Percentiles rank a stretch among this genome's conserved stretches.
Conservation (phyloP, 2,888 invertebrate species). For the Drosophila nr. perissopoda region DNA sequence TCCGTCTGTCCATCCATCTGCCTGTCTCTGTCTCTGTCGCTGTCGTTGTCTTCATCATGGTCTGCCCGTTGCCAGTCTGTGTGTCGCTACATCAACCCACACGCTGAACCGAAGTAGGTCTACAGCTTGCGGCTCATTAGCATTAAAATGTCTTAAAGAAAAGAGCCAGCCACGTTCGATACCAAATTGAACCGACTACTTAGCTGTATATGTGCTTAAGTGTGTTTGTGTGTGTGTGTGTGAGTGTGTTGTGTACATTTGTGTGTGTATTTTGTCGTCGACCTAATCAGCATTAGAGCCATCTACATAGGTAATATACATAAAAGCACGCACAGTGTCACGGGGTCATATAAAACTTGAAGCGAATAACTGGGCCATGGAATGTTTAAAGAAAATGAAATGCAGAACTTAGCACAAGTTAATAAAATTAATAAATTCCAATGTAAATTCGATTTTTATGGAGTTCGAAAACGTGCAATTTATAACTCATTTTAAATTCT, state of each 20-base stretch:
- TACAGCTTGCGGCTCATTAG: conserved; percentile 78
- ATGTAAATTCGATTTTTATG: background rate
- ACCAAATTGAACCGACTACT: conserved; percentile 79
- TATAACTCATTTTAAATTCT: conserved; percentile 23
- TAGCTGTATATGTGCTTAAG: conserved; percentile 28
- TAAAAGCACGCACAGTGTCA: conserved; percentile 72
- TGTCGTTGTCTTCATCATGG: conserved; percentile 29
- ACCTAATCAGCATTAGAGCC: conserved; percentile 78
- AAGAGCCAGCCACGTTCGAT: conserved; percentile 77
- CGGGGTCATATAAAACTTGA: conserved; percentile 15
- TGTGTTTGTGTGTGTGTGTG: conserved; percentile 18
- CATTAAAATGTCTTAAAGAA: conserved; percentile 81
- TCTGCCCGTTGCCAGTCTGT: conserved; percentile 56
- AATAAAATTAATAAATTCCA: background rate
- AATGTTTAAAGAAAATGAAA: background rate
- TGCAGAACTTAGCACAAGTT: conserved; percentile 1
- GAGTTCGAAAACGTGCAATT: background rate
- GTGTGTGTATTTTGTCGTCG: conserved; percentile 47
- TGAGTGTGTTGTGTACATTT: conserved; percentile 7
- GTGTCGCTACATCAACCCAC: conserved; percentile 65
- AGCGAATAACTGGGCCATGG: background rate
- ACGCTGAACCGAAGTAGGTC: conserved; percentile 65
- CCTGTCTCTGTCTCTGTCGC: conserved; percentile 20
- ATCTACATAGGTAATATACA: conserved; percentile 77
- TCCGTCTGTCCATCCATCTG: conserved; percentile 45